phyloP scores from a whole-genome alignment of 2,888 invertebrate genomes.

The Zhuqinia jingwanae region DNA sequence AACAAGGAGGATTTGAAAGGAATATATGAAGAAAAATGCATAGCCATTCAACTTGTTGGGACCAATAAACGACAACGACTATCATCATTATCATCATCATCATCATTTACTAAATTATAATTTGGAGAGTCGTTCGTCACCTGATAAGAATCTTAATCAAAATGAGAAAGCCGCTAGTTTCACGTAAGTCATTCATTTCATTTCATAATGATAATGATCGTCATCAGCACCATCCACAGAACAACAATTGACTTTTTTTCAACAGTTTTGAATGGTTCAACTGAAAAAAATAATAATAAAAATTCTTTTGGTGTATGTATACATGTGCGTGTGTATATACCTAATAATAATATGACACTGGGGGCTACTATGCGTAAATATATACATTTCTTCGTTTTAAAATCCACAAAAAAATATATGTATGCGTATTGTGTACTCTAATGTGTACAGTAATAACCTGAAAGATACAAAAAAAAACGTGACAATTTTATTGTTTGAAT shows the following conservation, averaged over 20 bases:
- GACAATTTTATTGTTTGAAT: slow-evolving; percentile 44
- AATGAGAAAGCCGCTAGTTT: slow-evolving; percentile 67
- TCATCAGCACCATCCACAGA: neutral
- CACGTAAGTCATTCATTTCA: slow-evolving; percentile 58
- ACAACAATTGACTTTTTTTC: neutral
- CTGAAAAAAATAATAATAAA: neutral
- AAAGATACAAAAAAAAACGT: slow-evolving; percentile 2
- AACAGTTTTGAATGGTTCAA: neutral
- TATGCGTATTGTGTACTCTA: too few species aligned
- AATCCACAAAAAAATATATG: too few species aligned
- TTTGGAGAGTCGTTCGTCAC: slow-evolving; percentile 63
- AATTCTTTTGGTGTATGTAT: too few species aligned
- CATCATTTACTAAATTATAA: slow-evolving; percentile 53
- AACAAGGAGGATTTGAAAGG: slow-evolving; percentile 10
- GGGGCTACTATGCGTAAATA: too few species aligned
- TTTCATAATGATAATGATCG: slow-evolving; percentile 23
- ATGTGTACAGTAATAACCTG: neutral
- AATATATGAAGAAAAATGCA: slow-evolving; percentile 9
- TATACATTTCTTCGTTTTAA: too few species aligned
- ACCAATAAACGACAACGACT: slow-evolving; percentile 29
- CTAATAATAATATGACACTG: too few species aligned
- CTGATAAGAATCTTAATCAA: slow-evolving; percentile 69
- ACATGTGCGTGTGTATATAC: too few species aligned
- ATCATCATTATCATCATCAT: slow-evolving; percentile 41
- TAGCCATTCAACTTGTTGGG: neutral